Evolutionary conservation across 2,888 invertebrate genomes (phyloP), one percentile per base, ranked within the genome.

Genomic region (Apotomis capreana): DNA sequence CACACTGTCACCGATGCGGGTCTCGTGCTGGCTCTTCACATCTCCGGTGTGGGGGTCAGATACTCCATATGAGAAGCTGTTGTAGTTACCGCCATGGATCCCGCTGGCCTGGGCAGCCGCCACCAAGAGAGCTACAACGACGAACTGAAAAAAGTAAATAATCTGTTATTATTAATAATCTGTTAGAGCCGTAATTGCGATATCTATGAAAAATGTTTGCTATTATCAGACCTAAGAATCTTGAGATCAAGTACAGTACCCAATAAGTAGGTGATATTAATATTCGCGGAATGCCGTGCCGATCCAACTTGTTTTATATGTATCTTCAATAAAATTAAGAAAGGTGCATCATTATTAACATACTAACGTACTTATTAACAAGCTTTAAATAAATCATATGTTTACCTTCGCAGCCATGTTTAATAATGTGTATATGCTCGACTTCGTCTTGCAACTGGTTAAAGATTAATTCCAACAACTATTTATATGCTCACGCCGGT

Each of bases 31-130:
- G 79, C 84, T 87, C 77, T 91, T 90, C 74, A 81, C 81, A 78
- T 92, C 92, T 4, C 92, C 90, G 62, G 91, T 91, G 75, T 87
- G 77, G 61, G 85, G 81, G 78, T 91, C 91, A 64, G 88, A 84
- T 37, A 92, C 87, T 26, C 87, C 88, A 75, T 92, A 92, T 1
- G 87, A 84, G 81, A 84, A 91, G 75, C 84, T 85, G 69, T 78
- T 75, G 69, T 76, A 76, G 74, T 78, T 79, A 10, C 77, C 78
- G n/a, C 79, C 80, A 71, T 80, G 74, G 70, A 74, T 51, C 5
- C 75, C 80, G 70, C 80, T 77, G 63, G 78, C 82, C 40, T 78
- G 76, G 37, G 79, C 81, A 4, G 79, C 78, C n/a, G 78, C 82
- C 62, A 79, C 81, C 70, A 83, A 75, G 67, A 82, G 75, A 26